These are phyloP conservation scores for Elephas maximus DNA, from an alignment of 2,113 vertebrate species.

Conservation along the genomic window DNA sequence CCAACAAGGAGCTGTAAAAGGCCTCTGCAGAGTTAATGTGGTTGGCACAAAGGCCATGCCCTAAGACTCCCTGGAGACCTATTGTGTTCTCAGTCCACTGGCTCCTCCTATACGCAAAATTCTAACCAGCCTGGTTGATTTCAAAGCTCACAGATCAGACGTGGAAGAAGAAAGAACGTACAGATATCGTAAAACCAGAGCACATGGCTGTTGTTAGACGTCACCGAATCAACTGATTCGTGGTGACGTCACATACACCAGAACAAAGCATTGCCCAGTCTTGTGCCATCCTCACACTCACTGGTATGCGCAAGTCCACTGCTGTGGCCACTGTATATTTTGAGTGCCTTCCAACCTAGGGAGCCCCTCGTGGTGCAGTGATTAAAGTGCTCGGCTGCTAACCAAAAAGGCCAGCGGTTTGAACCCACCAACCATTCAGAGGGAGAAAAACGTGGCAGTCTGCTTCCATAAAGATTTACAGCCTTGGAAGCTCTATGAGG, in stretches of 20 bases:
- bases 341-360: too few species aligned
- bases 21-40: not conserved
- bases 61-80: not conserved
- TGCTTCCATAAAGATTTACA: too few species aligned
- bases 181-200: not conserved
- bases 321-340: too few species aligned
- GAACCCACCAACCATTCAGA: too few species aligned
- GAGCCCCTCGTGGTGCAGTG: too few species aligned
- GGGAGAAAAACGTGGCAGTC: too few species aligned
- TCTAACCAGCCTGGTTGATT: not conserved
- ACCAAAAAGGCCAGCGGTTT: too few species aligned
- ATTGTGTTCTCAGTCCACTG: not conserved
- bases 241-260: not conserved
- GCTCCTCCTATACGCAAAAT: conserved; percentile 28
- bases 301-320: too few species aligned
- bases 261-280: not conserved
- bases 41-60: not conserved
- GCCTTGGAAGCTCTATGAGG: too few species aligned
- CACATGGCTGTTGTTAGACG: not conserved
- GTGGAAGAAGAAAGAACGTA: too few species aligned
- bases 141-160: conserved; percentile 45
- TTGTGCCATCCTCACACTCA: not conserved
- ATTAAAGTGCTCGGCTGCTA: too few species aligned
- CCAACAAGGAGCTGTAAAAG: not conserved
- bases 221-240: not conserved